Base-by-base conservation (phyloP, 35 echinoderm and acorn worm species). In the Nesometra sesokonis region DNA sequence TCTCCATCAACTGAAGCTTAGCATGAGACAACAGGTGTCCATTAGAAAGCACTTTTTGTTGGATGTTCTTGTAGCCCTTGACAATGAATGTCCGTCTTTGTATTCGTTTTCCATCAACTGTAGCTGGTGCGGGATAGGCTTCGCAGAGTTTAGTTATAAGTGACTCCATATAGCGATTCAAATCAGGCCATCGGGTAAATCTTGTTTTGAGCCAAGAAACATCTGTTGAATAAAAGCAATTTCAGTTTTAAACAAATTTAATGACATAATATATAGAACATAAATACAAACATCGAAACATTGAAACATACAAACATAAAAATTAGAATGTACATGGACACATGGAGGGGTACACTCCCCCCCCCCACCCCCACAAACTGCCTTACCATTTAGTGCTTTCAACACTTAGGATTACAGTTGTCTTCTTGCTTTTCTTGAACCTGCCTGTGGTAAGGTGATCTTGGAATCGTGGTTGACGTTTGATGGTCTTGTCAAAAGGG, bases 151-250 rank as follows among this genome's bases (percentile, higher is more conserved):
- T 91, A 3, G 37, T n/a, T 30, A 91, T 87, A 35, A 91, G 43
- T 57, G 79, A 87, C 85, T 91, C 85, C 90, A 88, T 91, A 76
- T 87, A 80, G 34, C 85, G 4, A 39, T 91, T 88, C 11, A 77
- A 37, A 36, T 91, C 90, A 0, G 79, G 90, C 47, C 85, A 84
- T 43, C 43, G 43, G n/a, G 79, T 57, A 32, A 79, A 85, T 57
- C 90, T 80, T 11, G 85, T 92, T 81, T 34, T 39, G 21, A 13
- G 39, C 90, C 29, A 91, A 57, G 77, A 91, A 91, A 32, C 79
- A 87, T 37, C 90, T 82, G 85, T 30, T 85, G 29, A 89, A 17
- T 36, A 39, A 11, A 84, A 82, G 29, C n/a, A n/a, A n/a, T n/a
- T n/a, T n/a, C n/a, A 52, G 37, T 47, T 37, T 40, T 32, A 82